These are phyloP conservation scores for Chanos chanos DNA, from an alignment of 2,797 vertebrate genomes.

Conservation along the genomic window DNA sequence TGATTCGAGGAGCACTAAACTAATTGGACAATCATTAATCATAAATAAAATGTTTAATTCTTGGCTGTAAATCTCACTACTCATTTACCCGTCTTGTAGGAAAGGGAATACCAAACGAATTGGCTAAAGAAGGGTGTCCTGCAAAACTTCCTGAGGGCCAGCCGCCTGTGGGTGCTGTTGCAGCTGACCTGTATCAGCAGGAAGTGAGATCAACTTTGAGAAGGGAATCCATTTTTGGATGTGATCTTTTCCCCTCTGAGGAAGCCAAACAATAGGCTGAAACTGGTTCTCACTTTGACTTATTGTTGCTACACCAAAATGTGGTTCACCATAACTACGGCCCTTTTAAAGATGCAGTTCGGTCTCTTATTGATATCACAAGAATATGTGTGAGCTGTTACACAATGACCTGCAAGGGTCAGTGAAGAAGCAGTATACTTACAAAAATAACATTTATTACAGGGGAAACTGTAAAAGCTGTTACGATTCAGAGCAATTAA, in stretches of 20 bases:
- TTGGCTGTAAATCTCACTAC: no score
- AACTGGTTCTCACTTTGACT: constrained; percentile 6
- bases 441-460: constrained; percentile 2
- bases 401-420: constrained; percentile 42
- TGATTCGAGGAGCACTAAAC: no score
- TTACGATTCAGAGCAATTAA: no score
- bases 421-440: constrained; percentile 37
- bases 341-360: constrained; percentile 7
- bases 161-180: constrained; percentile 22
- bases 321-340: constrained; percentile 13
- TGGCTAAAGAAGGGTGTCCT: constrained; percentile 17
- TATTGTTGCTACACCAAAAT: constrained; percentile 4
- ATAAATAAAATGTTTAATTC: no score
- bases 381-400: constrained; percentile 6
- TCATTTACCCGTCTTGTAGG: constrained; percentile 4
- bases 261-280: constrained; percentile 13
- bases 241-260: constrained; percentile 23
- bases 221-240: constrained; percentile 26
- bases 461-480: background rate
- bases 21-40: no score
- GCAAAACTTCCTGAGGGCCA: constrained; percentile 9
- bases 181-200: constrained; percentile 32
- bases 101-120: constrained; percentile 24
- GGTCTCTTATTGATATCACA: constrained; percentile 34
- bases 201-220: constrained; percentile 31